Base-by-base conservation (phyloP, 2,113 vertebrate species). In the Vicugna pacos region DNA sequence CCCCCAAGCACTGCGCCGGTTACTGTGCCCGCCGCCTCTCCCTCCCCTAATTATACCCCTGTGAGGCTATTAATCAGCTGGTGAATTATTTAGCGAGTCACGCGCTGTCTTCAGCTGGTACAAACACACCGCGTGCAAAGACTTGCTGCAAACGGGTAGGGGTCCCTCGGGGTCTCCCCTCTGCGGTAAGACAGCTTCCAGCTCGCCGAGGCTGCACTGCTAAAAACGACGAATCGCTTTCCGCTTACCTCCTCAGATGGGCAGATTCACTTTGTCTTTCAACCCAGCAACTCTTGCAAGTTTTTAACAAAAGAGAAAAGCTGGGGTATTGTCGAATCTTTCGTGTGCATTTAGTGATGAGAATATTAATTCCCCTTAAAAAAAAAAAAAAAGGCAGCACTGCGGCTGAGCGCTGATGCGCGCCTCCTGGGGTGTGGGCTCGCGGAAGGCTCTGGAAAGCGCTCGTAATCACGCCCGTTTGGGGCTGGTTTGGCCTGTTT, bases 11-110 rank as follows among this genome's bases (percentile, higher is more conserved):
- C 99, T 99, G 99, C 98, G 98, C 99, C 99, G 99, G 99, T 99
- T 99, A 99, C 99, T 99, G 99, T 98, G 98, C 99, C 99, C 99
- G 99, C 99, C 98, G 99, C 99, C 99, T 99, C 99, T 99, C 99
- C 99, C 99, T 99, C 99, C 99, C 98, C 99, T 99, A 99, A 99
- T 99, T 99, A 99, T 99, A 99, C 99, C 99, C 99, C 98, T 99
- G 99, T 99, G 99, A 99, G 99, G 99, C 99, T 99, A 99, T 99
- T 99, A 99, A 99, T 99, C 99, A 99, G 99, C 99, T 99, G 99
- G 99, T 99, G 99, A 99, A 99, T 99, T 99, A 99, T 99, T 99
- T 99, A 99, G 99, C 98, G 98, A 98, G 99, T 98, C 98, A 96
- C 98, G 99, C 98, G 99, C 99, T 98, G 99, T 98, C 99, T 99